Percentiles rank a stretch among this genome's conserved stretches.
Evolutionary conservation across 2,113 vertebrate genomes (phyloP).

Genomic region (Stegostoma tigrinum): DNA sequence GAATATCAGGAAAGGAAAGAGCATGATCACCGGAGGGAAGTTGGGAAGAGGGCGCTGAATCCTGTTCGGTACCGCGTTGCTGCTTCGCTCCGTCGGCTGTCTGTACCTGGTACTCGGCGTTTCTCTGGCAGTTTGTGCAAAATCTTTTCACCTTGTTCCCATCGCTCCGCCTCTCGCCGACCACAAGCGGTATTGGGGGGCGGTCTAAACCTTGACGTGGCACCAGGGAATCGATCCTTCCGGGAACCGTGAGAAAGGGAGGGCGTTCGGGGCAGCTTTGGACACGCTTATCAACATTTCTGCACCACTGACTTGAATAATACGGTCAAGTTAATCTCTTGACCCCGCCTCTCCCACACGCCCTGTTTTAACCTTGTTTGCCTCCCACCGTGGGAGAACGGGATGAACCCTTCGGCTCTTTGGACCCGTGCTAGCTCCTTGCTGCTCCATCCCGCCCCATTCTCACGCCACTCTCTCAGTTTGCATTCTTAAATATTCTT

Average conservation of each 20-base stretch:
- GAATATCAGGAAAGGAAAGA: slow-evolving; percentile 42
- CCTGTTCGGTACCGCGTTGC: neutral
- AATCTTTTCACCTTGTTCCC: too few relatives aligned
- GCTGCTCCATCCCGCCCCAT: neutral
- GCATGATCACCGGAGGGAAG: slow-evolving; percentile 42
- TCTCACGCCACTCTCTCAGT: neutral
- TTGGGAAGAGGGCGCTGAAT: neutral
- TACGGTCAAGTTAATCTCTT: neutral
- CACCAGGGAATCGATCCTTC: slow-evolving; percentile 48
- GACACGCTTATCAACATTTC: neutral
- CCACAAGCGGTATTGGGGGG: neutral
- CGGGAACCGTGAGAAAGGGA: slow-evolving; percentile 42
- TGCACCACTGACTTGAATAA: neutral
- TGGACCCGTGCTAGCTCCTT: neutral
- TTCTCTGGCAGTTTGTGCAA: neutral
- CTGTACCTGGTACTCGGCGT: neutral
- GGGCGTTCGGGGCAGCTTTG: neutral
- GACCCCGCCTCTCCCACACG: too few relatives aligned
- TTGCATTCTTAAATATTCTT: neutral
- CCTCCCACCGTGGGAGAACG: neutral
- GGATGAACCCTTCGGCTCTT: neutral
- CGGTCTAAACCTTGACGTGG: slow-evolving; percentile 56
- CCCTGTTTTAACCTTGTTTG: neutral
- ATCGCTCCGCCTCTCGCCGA: neutral
- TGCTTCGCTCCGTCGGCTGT: neutral